Conservation (phyloP, 1,140 invertebrate species). For the Eulimnadia texana region DNA sequence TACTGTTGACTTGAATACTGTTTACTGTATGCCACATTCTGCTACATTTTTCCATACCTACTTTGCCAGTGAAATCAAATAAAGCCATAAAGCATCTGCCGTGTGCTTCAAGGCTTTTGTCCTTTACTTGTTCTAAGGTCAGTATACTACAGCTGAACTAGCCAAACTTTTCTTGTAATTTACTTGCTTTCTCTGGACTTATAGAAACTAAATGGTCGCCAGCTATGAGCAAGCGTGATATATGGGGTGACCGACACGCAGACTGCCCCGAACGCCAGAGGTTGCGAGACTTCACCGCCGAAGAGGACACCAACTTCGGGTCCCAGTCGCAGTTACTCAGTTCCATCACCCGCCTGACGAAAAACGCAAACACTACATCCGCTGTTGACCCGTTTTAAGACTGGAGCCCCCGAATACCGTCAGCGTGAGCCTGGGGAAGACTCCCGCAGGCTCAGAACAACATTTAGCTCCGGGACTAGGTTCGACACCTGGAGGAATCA, state of each 20-base stretch:
- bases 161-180: too few relatives aligned
- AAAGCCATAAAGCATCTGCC: too few relatives aligned
- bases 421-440: conserved; percentile 14
- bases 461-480: background rate
- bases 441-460: background rate
- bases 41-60: too few relatives aligned
- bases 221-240: conserved; percentile 9
- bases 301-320: conserved; percentile 8
- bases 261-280: conserved; percentile 6
- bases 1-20: too few relatives aligned
- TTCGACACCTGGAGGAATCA: conserved; percentile 8
- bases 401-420: conserved; percentile 12
- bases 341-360: background rate
- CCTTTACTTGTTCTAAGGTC: too few relatives aligned
- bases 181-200: too few relatives aligned
- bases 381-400: background rate
- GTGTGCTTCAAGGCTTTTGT: too few relatives aligned
- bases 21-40: too few relatives aligned
- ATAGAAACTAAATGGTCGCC: background rate
- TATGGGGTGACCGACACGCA: background rate
- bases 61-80: too few relatives aligned
- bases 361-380: background rate
- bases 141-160: too few relatives aligned
- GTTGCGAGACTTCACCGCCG: background rate
- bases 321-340: conserved; percentile 9